These are phyloP conservation scores for Panonychus citri DNA, from an alignment of 1,140 invertebrate species.

Conservation along the genomic window DNA sequence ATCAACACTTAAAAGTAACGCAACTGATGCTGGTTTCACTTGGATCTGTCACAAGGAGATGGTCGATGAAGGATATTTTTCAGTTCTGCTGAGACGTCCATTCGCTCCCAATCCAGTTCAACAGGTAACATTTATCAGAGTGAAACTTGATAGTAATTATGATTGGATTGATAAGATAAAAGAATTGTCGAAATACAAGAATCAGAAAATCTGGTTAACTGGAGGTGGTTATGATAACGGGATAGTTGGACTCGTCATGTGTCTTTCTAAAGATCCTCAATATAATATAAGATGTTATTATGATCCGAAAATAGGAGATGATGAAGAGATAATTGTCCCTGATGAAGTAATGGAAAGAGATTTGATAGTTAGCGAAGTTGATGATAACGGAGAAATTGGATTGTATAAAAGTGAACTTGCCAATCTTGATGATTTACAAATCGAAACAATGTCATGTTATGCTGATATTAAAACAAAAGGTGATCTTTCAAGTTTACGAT, in stretches of 20 bases:
- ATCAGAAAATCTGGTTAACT: slow-evolving; percentile 35
- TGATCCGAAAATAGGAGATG: slow-evolving; percentile 5
- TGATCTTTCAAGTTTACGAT: slow-evolving; percentile 69
- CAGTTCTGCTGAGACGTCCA: neutral
- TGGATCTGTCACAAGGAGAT: neutral
- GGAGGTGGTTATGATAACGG: slow-evolving; percentile 33
- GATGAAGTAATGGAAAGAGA: slow-evolving; percentile 35
- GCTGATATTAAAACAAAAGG: slow-evolving; percentile 62
- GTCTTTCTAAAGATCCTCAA: slow-evolving; percentile 55
- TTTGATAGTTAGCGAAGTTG: slow-evolving; percentile 61
- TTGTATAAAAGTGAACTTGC: slow-evolving; percentile 48
- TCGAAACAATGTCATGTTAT: slow-evolving; percentile 25
- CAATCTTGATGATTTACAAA: neutral
- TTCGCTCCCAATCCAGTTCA: neutral
- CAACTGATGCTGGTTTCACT: neutral
- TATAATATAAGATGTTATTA: slow-evolving; percentile 39
- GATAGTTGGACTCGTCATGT: slow-evolving; percentile 62
- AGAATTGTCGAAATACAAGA: slow-evolving; percentile 17
- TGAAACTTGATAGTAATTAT: slow-evolving; percentile 21
- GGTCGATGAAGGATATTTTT: neutral
- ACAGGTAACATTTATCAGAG: slow-evolving; percentile 16
- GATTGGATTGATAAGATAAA: slow-evolving; percentile 45
- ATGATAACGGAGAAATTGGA: slow-evolving; percentile 34
- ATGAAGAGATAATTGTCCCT: neutral
- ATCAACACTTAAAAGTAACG: neutral